Base-by-base conservation (phyloP, 1,140 invertebrate genomes). In the Cyclina sinensis region DNA sequence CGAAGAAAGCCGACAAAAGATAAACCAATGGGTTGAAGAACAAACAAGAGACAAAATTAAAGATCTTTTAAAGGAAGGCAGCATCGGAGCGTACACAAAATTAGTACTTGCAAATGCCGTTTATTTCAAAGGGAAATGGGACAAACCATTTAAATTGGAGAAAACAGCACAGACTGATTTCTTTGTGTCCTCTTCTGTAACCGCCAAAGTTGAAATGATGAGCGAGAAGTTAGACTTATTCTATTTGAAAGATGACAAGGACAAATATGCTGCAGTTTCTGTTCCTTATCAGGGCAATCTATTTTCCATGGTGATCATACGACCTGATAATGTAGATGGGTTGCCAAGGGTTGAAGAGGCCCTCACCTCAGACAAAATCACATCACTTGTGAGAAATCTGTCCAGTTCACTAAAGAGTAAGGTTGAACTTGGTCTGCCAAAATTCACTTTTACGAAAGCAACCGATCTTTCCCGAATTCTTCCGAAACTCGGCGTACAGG, bases 71-170 rank as follows among this genome's bases (percentile, higher is more conserved):
- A 92, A 88, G 30, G 86, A 86, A 94, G 21, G 91, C 95, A 0
- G 85, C 92, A 2, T 96, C 96, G 0, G 95, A 1, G 89, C 95
- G 0, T 82, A 89, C 0, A 98, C 97, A 0, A 96, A 94, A 35
- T 93, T 97, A 5, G 96, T 98, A 21, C 93, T 98, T 21, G 97
- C 97, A 14, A 98, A 97, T 90, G 97, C 97, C 0, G 93, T 98
- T 9, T 98, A 98, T 86, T 98, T 98, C 82, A 97, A 97, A 91
- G 97, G 97, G 16, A 96, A 96, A 76, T 98, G 98, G 98, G 96
- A 97, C 54, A 95, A 96, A 30, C 96, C 97, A 62, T 98, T 98
- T 90, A 94, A 97, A 7, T 90, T 93, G 0, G 93, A 94, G 1
- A 91, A 93, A 18, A 98, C 97, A 0, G 96, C 94, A 88, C 54